Conservation (phyloP, 2,113 vertebrate genomes). For the Chamaea fasciata region DNA sequence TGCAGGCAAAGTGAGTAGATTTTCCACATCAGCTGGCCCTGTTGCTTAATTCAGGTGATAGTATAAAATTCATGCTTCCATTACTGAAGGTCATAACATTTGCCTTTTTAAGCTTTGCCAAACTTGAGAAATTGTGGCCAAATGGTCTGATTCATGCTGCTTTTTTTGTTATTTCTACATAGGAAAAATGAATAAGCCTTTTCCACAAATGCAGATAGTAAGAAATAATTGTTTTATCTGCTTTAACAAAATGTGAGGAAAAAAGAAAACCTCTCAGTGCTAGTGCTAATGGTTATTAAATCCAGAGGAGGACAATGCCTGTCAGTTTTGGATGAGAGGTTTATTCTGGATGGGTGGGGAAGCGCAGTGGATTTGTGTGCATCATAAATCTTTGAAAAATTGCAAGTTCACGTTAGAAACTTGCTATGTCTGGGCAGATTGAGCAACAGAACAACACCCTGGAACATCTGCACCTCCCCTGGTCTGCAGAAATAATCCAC, state of each 20-base stretch:
- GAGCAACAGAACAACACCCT: fast-evolving
- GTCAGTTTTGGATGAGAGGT: not conserved
- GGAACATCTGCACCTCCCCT: not conserved
- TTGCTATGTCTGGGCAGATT: not conserved
- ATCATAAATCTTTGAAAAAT: not conserved
- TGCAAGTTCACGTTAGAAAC: not conserved
- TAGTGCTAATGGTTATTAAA: not conserved
- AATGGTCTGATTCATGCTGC: not conserved
- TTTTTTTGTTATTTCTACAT: not conserved
- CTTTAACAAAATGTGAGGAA: not conserved
- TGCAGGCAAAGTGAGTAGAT: not conserved
- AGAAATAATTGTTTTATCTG: not conserved
- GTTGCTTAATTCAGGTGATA: not conserved
- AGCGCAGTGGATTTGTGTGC: not conserved
- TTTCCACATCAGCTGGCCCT: not conserved
- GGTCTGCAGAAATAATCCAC: not conserved
- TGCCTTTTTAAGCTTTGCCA: not conserved
- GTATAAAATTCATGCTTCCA: not conserved
- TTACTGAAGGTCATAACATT: not conserved
- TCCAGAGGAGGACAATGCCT: not conserved
- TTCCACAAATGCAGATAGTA: not conserved
- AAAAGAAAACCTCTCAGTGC: fast-evolving
- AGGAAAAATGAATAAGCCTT: not conserved
- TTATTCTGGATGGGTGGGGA: not conserved
- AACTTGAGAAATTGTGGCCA: not conserved